A percentile compares a stretch with the other conserved stretches of the same genome.
Evolutionary conservation across 1,140 invertebrate genomes (phyloP).

Genomic region (Drosophila cardini): DNA sequence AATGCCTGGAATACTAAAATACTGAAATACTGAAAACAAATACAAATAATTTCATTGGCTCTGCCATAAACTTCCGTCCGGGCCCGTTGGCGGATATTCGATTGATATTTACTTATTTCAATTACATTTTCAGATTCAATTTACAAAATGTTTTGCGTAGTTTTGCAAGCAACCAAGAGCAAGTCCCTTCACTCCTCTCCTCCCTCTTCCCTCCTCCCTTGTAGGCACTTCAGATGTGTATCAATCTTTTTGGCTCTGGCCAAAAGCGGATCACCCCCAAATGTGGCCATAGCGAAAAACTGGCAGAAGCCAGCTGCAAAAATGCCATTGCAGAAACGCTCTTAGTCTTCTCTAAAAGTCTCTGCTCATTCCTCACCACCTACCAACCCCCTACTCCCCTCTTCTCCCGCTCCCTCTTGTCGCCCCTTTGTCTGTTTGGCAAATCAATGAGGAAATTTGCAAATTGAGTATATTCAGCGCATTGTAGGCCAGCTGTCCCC

Average conservation of each 20-base stretch:
- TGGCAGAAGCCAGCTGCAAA: constrained; percentile 23
- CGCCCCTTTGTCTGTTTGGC: constrained; percentile 52
- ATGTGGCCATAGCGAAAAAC: background rate
- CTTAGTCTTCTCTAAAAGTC: constrained; percentile 7
- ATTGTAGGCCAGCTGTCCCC: constrained; percentile 42
- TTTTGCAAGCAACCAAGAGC: constrained; percentile 50
- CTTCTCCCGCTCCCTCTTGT: background rate
- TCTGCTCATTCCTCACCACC: background rate
- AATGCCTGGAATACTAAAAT: too few species aligned
- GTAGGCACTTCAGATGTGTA: constrained; percentile 8
- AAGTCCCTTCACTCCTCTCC: too few species aligned
- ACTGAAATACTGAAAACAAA: constrained; percentile 8
- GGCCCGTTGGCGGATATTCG: constrained; percentile 71
- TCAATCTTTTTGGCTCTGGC: constrained; percentile 31
- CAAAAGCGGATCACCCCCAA: constrained; percentile 7
- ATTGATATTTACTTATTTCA: constrained; percentile 81
- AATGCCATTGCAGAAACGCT: background rate
- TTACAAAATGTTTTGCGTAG: constrained; percentile 81
- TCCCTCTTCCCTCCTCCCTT: background rate
- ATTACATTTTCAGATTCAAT: constrained; percentile 80
- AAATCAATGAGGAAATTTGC: constrained; percentile 75
- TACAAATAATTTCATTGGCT: constrained; percentile 60
- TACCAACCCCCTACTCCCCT: background rate
- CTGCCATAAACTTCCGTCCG: constrained; percentile 72
- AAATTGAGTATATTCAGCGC: constrained; percentile 67